These are phyloP conservation scores for Euleptes europaea DNA, from an alignment of 2,113 vertebrate genomes.

Conservation along the genomic window DNA sequence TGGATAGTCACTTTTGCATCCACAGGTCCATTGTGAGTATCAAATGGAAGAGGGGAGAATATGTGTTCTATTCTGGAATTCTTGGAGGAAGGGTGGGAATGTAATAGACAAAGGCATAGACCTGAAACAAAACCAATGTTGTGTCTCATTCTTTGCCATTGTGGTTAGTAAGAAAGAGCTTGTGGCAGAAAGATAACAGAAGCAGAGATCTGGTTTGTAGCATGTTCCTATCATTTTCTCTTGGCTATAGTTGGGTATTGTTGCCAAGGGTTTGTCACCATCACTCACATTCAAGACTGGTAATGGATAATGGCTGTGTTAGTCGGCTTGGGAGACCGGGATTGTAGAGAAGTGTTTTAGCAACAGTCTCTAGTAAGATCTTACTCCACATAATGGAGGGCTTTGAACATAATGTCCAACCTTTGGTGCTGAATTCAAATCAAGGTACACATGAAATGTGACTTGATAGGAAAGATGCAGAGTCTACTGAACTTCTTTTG, in stretches of 20 bases:
- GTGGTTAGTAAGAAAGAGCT: background rate
- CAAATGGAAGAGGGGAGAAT: background rate
- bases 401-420: background rate
- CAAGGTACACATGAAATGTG: background rate
- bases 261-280: background rate
- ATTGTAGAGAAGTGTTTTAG: background rate
- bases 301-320: background rate
- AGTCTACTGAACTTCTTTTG: background rate
- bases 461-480: slow-evolving; percentile 1
- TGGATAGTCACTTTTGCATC: too few relatives aligned
- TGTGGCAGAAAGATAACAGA: background rate
- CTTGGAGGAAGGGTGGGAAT: background rate
- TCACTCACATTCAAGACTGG: background rate
- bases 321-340: background rate
- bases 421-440: background rate
- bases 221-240: background rate
- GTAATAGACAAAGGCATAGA: background rate
- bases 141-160: background rate
- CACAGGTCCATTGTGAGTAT: too few relatives aligned
- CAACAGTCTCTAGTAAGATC: background rate
- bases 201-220: background rate
- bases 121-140: too few relatives aligned
- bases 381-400: background rate
- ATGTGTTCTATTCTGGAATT: background rate
- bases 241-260: background rate